These are phyloP conservation scores for Ceratoteleas bidentatus DNA, from an alignment of 1,140 invertebrate genomes.

Conservation along the genomic window DNA sequence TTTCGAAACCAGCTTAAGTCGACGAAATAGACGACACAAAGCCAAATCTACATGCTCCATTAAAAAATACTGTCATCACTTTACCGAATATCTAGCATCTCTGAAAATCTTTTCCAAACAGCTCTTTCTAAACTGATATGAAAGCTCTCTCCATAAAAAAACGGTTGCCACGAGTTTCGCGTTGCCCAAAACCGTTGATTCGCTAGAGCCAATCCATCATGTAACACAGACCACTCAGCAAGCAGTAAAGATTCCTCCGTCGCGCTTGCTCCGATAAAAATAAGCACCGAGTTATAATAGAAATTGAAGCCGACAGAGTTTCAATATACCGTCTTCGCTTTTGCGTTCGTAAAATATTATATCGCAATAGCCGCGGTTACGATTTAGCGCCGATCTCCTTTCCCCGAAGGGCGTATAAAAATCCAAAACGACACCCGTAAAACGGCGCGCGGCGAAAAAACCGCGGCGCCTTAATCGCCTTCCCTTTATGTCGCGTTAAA, in stretches of 20 bases:
- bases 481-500: constrained; percentile 35
- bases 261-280: constrained; percentile 14
- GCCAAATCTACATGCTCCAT: no score
- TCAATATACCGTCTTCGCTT: constrained; percentile 23
- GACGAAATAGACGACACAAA: no score
- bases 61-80: no score
- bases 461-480: constrained; percentile 22
- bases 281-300: constrained; percentile 25
- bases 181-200: no score
- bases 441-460: constrained; percentile 12
- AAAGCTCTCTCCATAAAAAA: no score
- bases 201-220: no score
- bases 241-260: constrained; percentile 4
- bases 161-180: no score
- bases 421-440: constrained; percentile 19
- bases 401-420: constrained; percentile 25
- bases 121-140: no score
- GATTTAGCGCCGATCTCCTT: constrained; percentile 20
- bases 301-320: constrained; percentile 18
- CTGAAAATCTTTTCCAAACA: no score
- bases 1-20: no score
- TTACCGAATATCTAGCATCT: no score
- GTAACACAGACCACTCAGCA: no score
- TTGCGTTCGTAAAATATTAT: constrained; percentile 42
- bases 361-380: constrained; percentile 28